phyloP scores from a whole-genome alignment of 2,888 invertebrate species.

The Tromatobia lineatoria region DNA sequence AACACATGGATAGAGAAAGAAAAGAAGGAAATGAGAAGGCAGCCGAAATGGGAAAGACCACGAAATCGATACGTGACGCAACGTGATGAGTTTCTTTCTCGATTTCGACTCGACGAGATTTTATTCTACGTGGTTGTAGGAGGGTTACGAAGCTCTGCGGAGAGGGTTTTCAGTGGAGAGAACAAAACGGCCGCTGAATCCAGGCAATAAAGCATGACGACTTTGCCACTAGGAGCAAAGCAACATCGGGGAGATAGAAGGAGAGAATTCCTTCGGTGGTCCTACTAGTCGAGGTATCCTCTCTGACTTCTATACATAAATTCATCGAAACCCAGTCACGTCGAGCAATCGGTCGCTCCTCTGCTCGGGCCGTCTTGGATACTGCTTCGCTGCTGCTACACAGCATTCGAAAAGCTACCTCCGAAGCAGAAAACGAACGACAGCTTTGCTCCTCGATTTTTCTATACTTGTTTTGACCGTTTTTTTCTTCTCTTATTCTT shows the following conservation, averaged over 20 bases:
- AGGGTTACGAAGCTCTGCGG: constrained; percentile 10
- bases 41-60: constrained; percentile 21
- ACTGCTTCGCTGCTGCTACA: constrained; percentile 8
- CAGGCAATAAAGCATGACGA: constrained; percentile 59
- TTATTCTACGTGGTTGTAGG: constrained; percentile 27
- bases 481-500: constrained; percentile 20
- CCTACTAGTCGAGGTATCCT: constrained; percentile 29
- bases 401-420: constrained; percentile 33
- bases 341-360: constrained; percentile 61
- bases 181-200: constrained; percentile 44
- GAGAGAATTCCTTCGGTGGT: constrained; percentile 46
- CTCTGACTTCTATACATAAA: constrained; percentile 64
- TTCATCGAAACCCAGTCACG: constrained; percentile 69
- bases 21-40: background rate
- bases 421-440: constrained; percentile 34
- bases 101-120: constrained; percentile 30
- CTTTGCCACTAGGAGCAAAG: constrained; percentile 38
- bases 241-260: constrained; percentile 36
- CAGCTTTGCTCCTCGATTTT: constrained; percentile 25
- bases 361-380: constrained; percentile 3
- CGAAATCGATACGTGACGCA: constrained; percentile 30
- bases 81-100: constrained; percentile 18
- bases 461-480: constrained; percentile 7
- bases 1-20: constrained; percentile 44
- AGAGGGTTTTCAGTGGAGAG: constrained; percentile 5